These are phyloP conservation scores for Marasmarcha lunaedactyla DNA, from an alignment of 2,888 invertebrate species.

Conservation along the genomic window DNA sequence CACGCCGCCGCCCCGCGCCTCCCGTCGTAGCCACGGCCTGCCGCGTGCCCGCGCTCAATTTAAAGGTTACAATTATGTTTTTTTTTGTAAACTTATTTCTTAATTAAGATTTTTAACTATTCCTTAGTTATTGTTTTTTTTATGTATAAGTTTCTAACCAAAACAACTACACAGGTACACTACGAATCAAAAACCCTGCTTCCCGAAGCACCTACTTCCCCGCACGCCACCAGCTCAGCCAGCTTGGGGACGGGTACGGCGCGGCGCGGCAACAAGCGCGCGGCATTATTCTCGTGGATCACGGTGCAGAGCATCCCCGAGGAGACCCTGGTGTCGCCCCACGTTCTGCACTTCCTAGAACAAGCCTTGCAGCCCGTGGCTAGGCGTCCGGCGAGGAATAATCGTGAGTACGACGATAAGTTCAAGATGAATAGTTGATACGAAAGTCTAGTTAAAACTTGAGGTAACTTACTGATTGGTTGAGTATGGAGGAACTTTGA, in stretches of 20 bases:
- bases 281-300: constrained; percentile 93
- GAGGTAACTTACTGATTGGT: too few relatives aligned
- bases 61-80: background rate
- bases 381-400: too few relatives aligned
- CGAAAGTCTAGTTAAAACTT: too few relatives aligned
- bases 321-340: constrained; percentile 97
- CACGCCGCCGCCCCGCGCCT: constrained; percentile 44
- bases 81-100: background rate
- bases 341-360: constrained; percentile 96
- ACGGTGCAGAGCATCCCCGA: constrained; percentile 97
- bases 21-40: constrained; percentile 86
- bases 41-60: constrained; percentile 71
- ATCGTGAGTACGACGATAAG: too few relatives aligned
- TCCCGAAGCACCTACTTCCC: constrained; percentile 69
- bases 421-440: too few relatives aligned
- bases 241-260: background rate
- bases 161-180: too few relatives aligned
- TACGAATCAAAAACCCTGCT: constrained; percentile 83
- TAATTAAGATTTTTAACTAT: background rate
- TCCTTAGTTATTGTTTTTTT: too few relatives aligned
- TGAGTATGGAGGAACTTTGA: too few relatives aligned
- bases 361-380: constrained; percentile 97
- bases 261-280: constrained; percentile 80
- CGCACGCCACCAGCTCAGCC: constrained; percentile 15
- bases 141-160: too few relatives aligned